phyloP scores from a whole-genome alignment of 2,888 invertebrate species.

The Tachina lurida region DNA sequence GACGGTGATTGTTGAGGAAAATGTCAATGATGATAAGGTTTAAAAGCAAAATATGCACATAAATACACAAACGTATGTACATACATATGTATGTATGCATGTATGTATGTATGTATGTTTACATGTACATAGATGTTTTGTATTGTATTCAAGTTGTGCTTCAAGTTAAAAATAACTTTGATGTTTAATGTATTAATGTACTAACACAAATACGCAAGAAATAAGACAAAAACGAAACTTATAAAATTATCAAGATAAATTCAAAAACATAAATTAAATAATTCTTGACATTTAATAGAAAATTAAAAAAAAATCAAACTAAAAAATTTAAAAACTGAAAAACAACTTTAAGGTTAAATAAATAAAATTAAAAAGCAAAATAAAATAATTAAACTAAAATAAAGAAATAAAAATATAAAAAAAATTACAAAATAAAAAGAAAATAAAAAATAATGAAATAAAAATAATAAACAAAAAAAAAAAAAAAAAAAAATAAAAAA shows the following conservation, averaged over 20 bases:
- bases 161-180: conserved; percentile 56
- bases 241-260: conserved; percentile 57
- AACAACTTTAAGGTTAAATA: no score
- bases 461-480: no score
- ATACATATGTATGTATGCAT: no score
- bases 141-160: conserved; percentile 39
- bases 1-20: conserved; percentile 38
- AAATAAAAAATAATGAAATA: no score
- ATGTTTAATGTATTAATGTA: conserved; percentile 35
- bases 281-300: conserved; percentile 63
- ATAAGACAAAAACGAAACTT: conserved; percentile 7
- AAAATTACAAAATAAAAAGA: no score
- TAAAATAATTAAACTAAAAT: no score
- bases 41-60: conserved; percentile 12
- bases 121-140: neutral
- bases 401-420: no score
- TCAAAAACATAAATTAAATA: conserved; percentile 9
- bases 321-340: neutral
- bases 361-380: no score
- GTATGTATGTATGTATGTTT: no score
- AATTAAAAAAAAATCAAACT: conserved; percentile 24
- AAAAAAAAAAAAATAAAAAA: no score
- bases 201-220: neutral
- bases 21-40: conserved; percentile 61
- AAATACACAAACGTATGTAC: no score